Percentiles rank a stretch among this genome's conserved stretches.
Evolutionary conservation across 2,797 vertebrate species (phyloP).

Genomic region (Dryobates pubescens): DNA sequence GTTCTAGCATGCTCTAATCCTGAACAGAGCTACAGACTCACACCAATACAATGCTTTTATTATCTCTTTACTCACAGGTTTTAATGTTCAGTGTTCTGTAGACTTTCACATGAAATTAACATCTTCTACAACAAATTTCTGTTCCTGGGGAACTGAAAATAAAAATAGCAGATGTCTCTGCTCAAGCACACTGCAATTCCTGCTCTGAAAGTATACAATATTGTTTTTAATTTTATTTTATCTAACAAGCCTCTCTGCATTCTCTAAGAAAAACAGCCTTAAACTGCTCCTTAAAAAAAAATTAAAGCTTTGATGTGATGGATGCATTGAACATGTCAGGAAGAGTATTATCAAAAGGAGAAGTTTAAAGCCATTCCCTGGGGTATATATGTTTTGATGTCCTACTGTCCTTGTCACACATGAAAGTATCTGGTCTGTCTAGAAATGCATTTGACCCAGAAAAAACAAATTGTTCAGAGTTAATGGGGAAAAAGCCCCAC

Average conservation of each 20-base stretch:
- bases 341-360: constrained; percentile 77
- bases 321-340: constrained; percentile 73
- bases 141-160: constrained; percentile 22
- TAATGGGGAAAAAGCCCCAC: background rate
- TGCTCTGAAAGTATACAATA: constrained; percentile 50
- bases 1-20: background rate
- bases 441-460: constrained; percentile 76
- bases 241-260: constrained; percentile 43
- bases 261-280: constrained; percentile 71
- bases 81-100: constrained; percentile 23
- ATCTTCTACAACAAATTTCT: constrained; percentile 4
- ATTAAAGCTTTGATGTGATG: constrained; percentile 73
- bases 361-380: constrained; percentile 67
- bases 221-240: constrained; percentile 17
- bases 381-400: constrained; percentile 72
- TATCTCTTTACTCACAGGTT: background rate
- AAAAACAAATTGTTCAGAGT: constrained; percentile 69
- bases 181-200: constrained; percentile 57
- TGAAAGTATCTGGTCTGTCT: constrained; percentile 71
- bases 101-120: background rate
- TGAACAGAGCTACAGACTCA: background rate
- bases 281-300: constrained; percentile 8
- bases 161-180: constrained; percentile 49
- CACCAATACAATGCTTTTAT: background rate
- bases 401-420: constrained; percentile 73